Evolutionary conservation across 2,888 invertebrate species (phyloP).

Genomic region (Acrobasis consociella): DNA sequence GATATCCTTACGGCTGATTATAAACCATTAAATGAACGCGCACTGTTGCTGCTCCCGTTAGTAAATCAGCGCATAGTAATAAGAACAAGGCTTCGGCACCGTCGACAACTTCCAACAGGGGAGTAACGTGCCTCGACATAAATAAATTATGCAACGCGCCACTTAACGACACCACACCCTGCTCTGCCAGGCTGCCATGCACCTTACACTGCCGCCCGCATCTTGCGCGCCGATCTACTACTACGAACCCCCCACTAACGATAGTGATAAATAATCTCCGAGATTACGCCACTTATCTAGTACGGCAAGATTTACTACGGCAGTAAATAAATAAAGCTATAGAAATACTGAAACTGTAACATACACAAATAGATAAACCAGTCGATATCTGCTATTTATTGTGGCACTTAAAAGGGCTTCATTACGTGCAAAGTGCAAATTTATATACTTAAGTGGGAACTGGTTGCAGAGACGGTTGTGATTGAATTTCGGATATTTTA

Average conservation of each 20-base stretch:
- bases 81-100: slow-evolving; percentile 50
- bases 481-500: slow-evolving; percentile 25
- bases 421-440: not conserved
- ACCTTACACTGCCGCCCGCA: slow-evolving; percentile 32
- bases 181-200: too few relatives aligned
- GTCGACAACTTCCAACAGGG: slow-evolving; percentile 58
- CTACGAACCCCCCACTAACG: slow-evolving; percentile 33
- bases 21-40: slow-evolving; percentile 28
- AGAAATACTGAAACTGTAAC: slow-evolving; percentile 36
- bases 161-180: slow-evolving; percentile 60
- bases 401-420: slow-evolving; percentile 22
- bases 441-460: slow-evolving; percentile 7
- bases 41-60: slow-evolving; percentile 29
- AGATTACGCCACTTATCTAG: slow-evolving; percentile 45
- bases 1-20: slow-evolving; percentile 3
- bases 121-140: slow-evolving; percentile 74
- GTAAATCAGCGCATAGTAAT: slow-evolving; percentile 46
- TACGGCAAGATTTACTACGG: slow-evolving; percentile 42
- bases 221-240: slow-evolving; percentile 28
- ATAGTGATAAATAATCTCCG: slow-evolving; percentile 39
- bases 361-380: slow-evolving; percentile 43
- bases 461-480: not conserved
- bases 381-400: slow-evolving; percentile 37
- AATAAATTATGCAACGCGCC: slow-evolving; percentile 76
- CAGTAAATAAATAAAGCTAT: slow-evolving; percentile 37